phyloP scores from a whole-genome alignment of 2,888 invertebrate genomes.

The Lysandra bellargus region DNA sequence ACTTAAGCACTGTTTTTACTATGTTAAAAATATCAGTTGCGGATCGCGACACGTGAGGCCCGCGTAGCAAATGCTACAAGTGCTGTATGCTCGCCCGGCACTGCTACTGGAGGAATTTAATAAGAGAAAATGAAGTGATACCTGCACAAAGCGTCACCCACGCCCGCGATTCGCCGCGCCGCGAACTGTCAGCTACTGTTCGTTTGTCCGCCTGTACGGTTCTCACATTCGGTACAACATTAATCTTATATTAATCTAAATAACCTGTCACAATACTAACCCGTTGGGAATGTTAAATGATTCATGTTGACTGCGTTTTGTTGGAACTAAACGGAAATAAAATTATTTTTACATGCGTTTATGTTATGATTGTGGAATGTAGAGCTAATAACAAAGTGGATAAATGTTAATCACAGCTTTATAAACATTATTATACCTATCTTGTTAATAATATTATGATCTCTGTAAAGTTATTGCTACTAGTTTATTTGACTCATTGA shows the following conservation, averaged over 20 bases:
- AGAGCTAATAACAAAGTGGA: not conserved
- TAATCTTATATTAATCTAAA: conserved; percentile 31
- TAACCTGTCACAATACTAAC: conserved; percentile 24
- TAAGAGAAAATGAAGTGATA: conserved; percentile 69
- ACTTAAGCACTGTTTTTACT: not conserved
- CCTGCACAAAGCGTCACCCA: conserved; percentile 57
- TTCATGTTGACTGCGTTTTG: not conserved
- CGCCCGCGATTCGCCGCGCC: conserved; percentile 56
- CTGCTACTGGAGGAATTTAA: conserved; percentile 61
- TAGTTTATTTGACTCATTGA: not conserved
- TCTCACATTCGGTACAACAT: conserved; percentile 29
- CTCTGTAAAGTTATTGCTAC: not conserved
- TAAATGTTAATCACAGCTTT: not conserved
- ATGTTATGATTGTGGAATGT: not conserved
- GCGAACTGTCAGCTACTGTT: conserved; percentile 68
- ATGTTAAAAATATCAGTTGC: not conserved
- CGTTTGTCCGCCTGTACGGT: conserved; percentile 45
- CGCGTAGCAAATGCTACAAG: conserved; percentile 51
- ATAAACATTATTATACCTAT: not conserved
- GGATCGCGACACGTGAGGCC: not conserved
- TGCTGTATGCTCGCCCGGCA: conserved; percentile 40
- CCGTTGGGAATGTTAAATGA: conserved; percentile 22
- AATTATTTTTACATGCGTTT: not conserved
- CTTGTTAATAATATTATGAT: not conserved
- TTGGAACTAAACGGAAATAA: not conserved